Evolutionary conservation across 1,140 invertebrate genomes (phyloP).

Genomic region (Nixonia krombeini): DNA sequence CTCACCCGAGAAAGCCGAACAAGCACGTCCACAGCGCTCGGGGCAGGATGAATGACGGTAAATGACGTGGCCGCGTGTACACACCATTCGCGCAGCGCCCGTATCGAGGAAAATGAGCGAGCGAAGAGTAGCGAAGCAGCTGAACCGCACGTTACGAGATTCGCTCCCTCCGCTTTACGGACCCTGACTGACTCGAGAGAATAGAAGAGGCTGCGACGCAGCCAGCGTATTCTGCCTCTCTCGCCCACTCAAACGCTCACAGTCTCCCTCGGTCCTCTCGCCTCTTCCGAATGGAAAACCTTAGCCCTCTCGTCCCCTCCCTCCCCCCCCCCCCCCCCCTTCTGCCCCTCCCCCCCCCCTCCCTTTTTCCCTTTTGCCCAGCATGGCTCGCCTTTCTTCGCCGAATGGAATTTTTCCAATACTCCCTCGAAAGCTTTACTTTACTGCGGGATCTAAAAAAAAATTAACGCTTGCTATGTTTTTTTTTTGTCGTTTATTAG

Average conservation of each 20-base stretch:
- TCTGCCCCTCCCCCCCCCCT: constrained; percentile 5
- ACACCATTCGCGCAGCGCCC: not conserved
- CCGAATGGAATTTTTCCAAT: constrained; percentile 1
- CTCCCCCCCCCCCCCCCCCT: constrained; percentile 11
- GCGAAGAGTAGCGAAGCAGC: constrained; percentile 19
- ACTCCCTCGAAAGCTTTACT: constrained; percentile 6
- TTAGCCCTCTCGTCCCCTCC: constrained; percentile 29
- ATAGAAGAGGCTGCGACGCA: constrained; percentile 27
- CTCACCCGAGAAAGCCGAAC: too few species aligned
- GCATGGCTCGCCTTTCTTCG: constrained; percentile 7
- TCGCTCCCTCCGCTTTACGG: constrained; percentile 38
- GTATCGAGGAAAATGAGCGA: not conserved
- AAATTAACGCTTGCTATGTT: too few species aligned
- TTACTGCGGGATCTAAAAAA: too few species aligned
- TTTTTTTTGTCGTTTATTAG: too few species aligned
- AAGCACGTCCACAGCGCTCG: too few species aligned
- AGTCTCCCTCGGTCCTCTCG: constrained; percentile 31
- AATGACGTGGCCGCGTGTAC: constrained; percentile 1
- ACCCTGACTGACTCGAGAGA: constrained; percentile 40
- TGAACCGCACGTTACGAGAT: too few species aligned
- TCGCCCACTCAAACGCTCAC: constrained; percentile 41
- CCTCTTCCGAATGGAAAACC: constrained; percentile 34
- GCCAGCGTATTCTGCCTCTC: constrained; percentile 23
- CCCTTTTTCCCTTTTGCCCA: constrained; percentile 6
- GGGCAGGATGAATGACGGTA: not conserved